Evolutionary conservation across 2,888 invertebrate species (phyloP), one percentile per base, ranked within the genome.

Genomic region (Pecten maximus): DNA sequence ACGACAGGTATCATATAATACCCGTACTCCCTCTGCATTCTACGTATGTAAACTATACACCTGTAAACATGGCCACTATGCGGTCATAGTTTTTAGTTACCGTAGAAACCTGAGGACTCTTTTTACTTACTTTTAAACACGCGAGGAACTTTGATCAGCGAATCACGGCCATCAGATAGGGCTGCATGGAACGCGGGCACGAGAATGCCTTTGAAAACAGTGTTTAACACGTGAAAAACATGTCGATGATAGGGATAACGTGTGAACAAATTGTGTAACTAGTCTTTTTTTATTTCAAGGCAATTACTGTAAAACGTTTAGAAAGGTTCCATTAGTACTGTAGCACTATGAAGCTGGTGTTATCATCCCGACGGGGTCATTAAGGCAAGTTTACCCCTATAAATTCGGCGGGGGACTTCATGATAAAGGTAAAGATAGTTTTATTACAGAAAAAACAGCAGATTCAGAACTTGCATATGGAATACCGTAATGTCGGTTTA

Each of bases 141-240:
- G 23, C 19, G 12, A 54, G 19, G 50, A 54, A 54, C 50, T 54
- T 54, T 28, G 74, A 28, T 74, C 28, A 28, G 28, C 74, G 74
- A 74, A 74, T 74, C 35, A 28, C 35, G 74, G 74, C 28, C 74
- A 74, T 74, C 28, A 74, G 74, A 74, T 74, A 74, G 19, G 74
- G 35, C 74, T 74, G 6, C 28, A 74, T 74, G 74, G 74, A 1
- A 74, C 28, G 74, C 74, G 74, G 74, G 35, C 74, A 74, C 74
- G 28, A 74, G 28, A 74, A 74, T 74, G 28, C 74, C 74, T 74
- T 74, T 74, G 74, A 74, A 74, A 74, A 35, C 1, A 28, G 74
- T 74, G 74, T 74, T 60, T 74, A 35, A 74, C 74, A 28, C 74
- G 74, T 74, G 74, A 74, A 74, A 74, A 74, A 74, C 74, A 35